Percentiles rank a stretch among this genome's conserved stretches.
Conservation (phyloP, 2,888 invertebrate genomes). For the Zele albiditarsus region DNA sequence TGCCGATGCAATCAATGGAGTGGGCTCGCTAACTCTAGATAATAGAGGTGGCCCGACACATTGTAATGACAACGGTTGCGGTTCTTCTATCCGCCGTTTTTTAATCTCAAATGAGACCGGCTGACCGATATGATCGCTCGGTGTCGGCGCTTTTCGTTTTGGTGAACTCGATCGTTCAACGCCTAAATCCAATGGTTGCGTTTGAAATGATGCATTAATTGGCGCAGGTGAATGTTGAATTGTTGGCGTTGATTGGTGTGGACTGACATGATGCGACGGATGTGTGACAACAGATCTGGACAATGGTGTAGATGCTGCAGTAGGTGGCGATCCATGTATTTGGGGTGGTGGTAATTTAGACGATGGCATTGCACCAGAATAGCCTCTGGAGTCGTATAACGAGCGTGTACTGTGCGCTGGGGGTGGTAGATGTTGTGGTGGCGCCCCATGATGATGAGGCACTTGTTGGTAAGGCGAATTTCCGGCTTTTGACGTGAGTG, state of each 20-base stretch:
- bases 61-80: constrained; percentile 66
- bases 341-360: constrained; percentile 72
- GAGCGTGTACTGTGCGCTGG: constrained; percentile 73
- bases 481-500: constrained; percentile 76
- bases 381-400: constrained; percentile 69
- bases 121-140: constrained; percentile 71
- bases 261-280: constrained; percentile 59
- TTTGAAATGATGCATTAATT: constrained; percentile 77
- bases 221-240: constrained; percentile 48
- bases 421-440: constrained; percentile 73
- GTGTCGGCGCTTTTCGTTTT: constrained; percentile 77
- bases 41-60: constrained; percentile 72
- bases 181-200: constrained; percentile 86
- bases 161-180: constrained; percentile 76
- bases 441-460: constrained; percentile 74
- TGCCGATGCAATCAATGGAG: constrained; percentile 82
- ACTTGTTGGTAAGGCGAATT: constrained; percentile 76
- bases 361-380: constrained; percentile 60
- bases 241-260: constrained; percentile 56
- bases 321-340: constrained; percentile 70
- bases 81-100: constrained; percentile 77
- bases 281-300: constrained; percentile 66
- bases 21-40: constrained; percentile 78
- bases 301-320: constrained; percentile 67
- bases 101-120: constrained; percentile 78